phyloP scores from a whole-genome alignment of 2,113 vertebrate genomes.

The Chinchilla lanigera region DNA sequence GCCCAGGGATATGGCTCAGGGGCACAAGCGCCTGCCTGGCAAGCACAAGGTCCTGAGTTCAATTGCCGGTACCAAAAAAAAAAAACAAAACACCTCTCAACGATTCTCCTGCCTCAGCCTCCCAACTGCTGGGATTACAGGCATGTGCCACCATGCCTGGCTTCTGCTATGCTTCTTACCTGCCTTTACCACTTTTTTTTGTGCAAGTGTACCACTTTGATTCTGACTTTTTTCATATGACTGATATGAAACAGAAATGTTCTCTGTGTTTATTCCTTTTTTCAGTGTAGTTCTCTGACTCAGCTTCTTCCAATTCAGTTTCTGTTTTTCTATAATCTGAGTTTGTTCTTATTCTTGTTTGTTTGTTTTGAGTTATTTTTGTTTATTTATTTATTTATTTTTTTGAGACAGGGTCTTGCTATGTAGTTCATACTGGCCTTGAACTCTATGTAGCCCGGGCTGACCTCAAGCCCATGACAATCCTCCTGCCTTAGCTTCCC shows the following conservation, averaged over 20 bases:
- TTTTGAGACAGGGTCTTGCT: not conserved
- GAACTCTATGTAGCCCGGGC: not conserved
- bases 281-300: not conserved
- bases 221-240: slow-evolving; percentile 38
- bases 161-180: not conserved
- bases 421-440: no score
- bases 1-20: no score
- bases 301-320: slow-evolving; percentile 28
- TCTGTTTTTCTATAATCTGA: not conserved
- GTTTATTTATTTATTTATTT: no score
- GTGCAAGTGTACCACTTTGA: not conserved
- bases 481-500: not conserved
- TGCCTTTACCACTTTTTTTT: not conserved
- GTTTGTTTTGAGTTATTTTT: not conserved
- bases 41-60: no score
- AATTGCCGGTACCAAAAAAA: no score
- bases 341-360: not conserved
- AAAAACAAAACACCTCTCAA: no score
- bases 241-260: not conserved
- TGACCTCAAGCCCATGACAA: not conserved
- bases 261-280: not conserved
- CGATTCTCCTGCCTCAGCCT: no score
- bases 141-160: no score
- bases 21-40: no score
- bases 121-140: no score